Evolutionary conservation across 2,888 invertebrate genomes (phyloP).

Genomic region (Dolomedes plantarius): DNA sequence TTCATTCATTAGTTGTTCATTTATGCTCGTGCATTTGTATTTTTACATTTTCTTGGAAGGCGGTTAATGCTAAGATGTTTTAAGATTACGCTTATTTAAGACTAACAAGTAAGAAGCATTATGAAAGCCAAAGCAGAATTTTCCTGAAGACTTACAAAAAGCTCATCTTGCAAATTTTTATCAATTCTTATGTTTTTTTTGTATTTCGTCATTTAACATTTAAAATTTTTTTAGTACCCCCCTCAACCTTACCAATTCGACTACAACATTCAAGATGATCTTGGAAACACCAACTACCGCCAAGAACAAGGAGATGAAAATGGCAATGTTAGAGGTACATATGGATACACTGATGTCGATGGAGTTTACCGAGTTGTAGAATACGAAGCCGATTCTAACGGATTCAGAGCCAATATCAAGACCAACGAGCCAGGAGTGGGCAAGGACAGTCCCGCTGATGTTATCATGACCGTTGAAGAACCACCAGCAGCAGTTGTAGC

Average conservation of each 20-base stretch:
- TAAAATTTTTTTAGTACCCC: conserved; percentile 30
- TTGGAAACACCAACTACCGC: conserved; percentile 73
- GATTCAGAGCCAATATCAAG: conserved; percentile 72
- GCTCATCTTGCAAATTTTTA: no score
- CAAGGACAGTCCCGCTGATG: conserved; percentile 63
- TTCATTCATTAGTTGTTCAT: no score
- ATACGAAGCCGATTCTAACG: conserved; percentile 73
- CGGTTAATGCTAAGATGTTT: no score
- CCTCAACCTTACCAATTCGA: conserved; percentile 73
- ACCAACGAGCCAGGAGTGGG: conserved; percentile 72
- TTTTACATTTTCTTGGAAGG: no score
- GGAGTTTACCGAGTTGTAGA: conserved; percentile 73
- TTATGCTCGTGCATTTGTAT: no score
- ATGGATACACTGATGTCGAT: conserved; percentile 73
- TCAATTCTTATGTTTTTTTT: no score
- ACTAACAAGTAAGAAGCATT: no score
- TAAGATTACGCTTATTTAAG: no score
- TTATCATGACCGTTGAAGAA: conserved; percentile 59
- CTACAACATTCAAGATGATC: conserved; percentile 73
- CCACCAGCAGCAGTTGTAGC: conserved; percentile 68
- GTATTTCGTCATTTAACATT: no score
- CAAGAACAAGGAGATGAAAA: conserved; percentile 72
- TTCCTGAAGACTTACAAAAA: no score
- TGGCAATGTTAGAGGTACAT: conserved; percentile 72
- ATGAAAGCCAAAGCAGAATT: no score